These are phyloP conservation scores for Rotaria macrura DNA, from an alignment of 2,888 invertebrate species.

Conservation along the genomic window DNA sequence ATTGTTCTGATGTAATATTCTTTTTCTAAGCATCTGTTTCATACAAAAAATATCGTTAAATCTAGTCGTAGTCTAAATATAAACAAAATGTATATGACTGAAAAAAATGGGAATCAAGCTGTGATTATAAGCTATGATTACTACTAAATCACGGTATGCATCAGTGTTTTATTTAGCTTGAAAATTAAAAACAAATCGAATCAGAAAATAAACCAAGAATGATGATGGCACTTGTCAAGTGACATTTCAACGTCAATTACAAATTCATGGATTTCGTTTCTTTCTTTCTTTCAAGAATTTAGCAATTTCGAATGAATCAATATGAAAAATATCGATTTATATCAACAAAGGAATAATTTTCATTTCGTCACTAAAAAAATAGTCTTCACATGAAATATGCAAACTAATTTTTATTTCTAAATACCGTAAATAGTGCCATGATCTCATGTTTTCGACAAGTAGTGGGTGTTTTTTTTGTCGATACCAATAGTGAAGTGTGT, in stretches of 20 bases:
- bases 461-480: background rate
- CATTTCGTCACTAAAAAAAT: background rate
- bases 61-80: too few species aligned
- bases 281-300: background rate
- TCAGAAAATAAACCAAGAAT: too few species aligned
- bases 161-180: background rate
- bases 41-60: too few species aligned
- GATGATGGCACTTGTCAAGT: too few species aligned
- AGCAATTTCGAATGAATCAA: background rate
- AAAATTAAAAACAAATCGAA: background rate
- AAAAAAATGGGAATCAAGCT: background rate
- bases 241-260: too few species aligned
- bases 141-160: background rate
- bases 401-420: background rate
- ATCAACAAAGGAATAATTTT: background rate
- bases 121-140: background rate
- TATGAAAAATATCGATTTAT: background rate
- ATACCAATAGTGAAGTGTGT: background rate
- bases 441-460: background rate
- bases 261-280: background rate
- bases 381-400: background rate
- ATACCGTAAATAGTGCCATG: background rate
- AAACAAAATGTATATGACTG: too few species aligned
- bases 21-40: background rate
- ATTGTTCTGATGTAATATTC: background rate